Evolutionary conservation across 2,888 invertebrate genomes (phyloP).

Genomic region (Diplolepis rosae): DNA sequence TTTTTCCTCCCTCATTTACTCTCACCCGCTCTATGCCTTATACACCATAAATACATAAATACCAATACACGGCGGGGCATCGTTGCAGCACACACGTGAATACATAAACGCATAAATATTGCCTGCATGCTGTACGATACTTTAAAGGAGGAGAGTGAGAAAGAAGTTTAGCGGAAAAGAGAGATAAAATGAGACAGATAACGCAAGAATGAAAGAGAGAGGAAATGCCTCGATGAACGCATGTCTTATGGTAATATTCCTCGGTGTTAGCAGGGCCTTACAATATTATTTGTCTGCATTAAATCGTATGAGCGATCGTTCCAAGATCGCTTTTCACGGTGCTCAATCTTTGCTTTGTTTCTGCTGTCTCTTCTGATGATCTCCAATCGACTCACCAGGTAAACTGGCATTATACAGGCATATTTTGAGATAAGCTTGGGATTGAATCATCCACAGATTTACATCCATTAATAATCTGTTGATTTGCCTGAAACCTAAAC

Average conservation of each 20-base stretch:
- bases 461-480: not conserved
- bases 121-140: constrained; percentile 29
- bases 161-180: no score
- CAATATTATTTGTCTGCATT: constrained; percentile 67
- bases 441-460: not conserved
- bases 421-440: not conserved
- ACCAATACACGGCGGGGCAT: constrained; percentile 56
- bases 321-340: constrained; percentile 47
- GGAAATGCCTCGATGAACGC: constrained; percentile 49
- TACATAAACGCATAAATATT: constrained; percentile 67
- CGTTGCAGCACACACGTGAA: constrained; percentile 58
- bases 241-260: constrained; percentile 68
- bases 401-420: no score
- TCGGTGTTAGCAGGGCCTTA: constrained; percentile 63
- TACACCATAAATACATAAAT: constrained; percentile 61
- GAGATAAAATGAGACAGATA: not conserved
- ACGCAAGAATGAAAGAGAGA: constrained; percentile 15
- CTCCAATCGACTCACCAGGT: not conserved
- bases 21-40: constrained; percentile 2
- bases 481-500: no score
- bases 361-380: not conserved
- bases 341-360: constrained; percentile 36
- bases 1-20: constrained; percentile 31
- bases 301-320: constrained; percentile 58
- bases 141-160: constrained; percentile 22